Base-by-base conservation (phyloP, 2,113 vertebrate genomes). In the Carettochelys insculpta region DNA sequence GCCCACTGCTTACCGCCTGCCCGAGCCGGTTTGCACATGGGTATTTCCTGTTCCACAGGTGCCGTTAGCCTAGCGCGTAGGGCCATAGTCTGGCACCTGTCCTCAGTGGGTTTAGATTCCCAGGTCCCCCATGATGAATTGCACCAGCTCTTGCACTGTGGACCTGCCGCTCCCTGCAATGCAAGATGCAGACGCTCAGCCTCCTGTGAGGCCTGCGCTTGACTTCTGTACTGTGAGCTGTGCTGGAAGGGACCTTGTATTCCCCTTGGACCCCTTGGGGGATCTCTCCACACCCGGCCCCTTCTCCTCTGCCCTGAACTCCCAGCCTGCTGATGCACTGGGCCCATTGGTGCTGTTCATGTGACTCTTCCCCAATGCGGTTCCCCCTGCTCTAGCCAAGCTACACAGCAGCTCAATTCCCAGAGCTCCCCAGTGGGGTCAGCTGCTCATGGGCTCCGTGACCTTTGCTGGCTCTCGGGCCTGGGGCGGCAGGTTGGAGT, bases 321-420 rank as follows among this genome's bases (percentile, higher is more conserved):
- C 96, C 95, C 1, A 90, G 90, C 76, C 87, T 73, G 58, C 94
- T 82, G 48, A 54, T 10, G 41, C 91, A 0, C 80, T 87, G 78
- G 82, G 82, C 47, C 90, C 83, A 77, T 87, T 24, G 29, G 91
- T 56, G 47, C 88, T 27, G 77, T 77, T n/a, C 0, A 91, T 89
- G 65, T 94, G 43, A 71, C 96, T 96, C 8, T 93, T 88, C 96
- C 84, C 80, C n/a, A n/a, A 58, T 4, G 79, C 2, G 13, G 43
- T 11, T 17, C 22, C 29, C 41, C 82, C 96, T 96, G 73, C 1
- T 34, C 54, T 76, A 51, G 81, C 73, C 17, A 13, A 75, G 45
- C 19, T 25, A 22, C 20, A 50, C 48, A 77, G 12, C 47, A 16
- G 1, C 43, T 34, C 76, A 48, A 48, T 14, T 45, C 25, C 27